Base-by-base conservation (phyloP, 2,113 vertebrate genomes). In the Emberiza fucata region DNA sequence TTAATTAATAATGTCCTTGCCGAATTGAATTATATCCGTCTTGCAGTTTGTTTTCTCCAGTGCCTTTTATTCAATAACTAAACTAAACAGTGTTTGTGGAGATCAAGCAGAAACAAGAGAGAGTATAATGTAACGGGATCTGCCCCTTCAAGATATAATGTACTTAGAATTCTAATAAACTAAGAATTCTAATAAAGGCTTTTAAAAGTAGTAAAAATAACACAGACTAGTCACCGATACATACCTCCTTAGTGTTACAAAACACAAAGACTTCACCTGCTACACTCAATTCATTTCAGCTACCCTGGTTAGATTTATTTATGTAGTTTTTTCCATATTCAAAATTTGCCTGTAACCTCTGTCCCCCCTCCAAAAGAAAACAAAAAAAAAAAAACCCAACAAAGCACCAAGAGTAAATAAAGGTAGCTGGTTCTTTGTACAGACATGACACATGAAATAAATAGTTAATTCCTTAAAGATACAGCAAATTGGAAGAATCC, bases 1-100 rank as follows among this genome's bases (percentile, higher is more conserved):
- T 82, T 86, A 85, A 85, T 92, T 96, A 93, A 73, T 61, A 94
- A 81, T 57, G 23, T 2, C 31, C 4, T 60, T 45, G 56, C 15
- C 64, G 9, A 89, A 78, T 44, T 78, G 86, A 94, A 66, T 54
- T 21, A 27, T 54, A 51, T 53, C 14, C 1, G 2, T 37, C 45
- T 75, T n/a, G 21, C 35, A 39, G 24, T 39, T 75, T 10, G 45
- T 79, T 87, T 95, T 81, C 65, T 82, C 17, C 9, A 14, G 8
- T 29, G 63, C 50, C 42, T 81, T 78, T 25, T 37, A 85, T 33
- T 76, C 40, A 92, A 81, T 14, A 86, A 54, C 25, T 84, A 33
- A 76, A 80, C 12, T 56, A 50, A 89, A 69, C 7, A 42, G 4
- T 15, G 4, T 65, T 71, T 78, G 51, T 22, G 20, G 2, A 89